Percentiles rank a stretch among this genome's conserved stretches.
These are phyloP conservation scores for Epistrophe grossulariae DNA, from an alignment of 2,888 invertebrate species.

Conservation along the genomic window DNA sequence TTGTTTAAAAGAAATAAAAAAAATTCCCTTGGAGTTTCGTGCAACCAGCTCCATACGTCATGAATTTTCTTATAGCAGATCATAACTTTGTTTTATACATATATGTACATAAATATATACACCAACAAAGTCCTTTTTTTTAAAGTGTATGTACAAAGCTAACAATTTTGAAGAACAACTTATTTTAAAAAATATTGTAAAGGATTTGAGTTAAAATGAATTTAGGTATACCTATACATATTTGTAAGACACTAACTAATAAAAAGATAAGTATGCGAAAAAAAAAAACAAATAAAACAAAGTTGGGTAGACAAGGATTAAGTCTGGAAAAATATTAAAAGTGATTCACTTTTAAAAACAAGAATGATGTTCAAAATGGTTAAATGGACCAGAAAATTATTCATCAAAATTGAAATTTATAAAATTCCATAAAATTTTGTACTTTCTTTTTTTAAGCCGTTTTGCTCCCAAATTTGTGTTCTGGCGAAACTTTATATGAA, in stretches of 20 bases:
- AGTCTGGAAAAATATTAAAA: background rate
- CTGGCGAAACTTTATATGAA: no score
- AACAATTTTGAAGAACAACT: background rate
- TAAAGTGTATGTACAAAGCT: background rate
- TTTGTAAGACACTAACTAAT: background rate
- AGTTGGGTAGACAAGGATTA: background rate
- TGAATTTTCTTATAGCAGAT: background rate
- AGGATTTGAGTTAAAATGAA: background rate
- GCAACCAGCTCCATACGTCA: background rate
- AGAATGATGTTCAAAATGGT: no score
- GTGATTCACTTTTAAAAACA: no score
- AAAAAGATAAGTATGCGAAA: no score
- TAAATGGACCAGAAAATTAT: no score
- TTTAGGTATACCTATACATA: background rate
- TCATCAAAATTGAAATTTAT: no score
- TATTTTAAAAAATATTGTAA: background rate
- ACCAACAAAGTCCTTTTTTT: background rate
- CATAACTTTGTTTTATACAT: slow-evolving; percentile 3
- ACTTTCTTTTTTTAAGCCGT: no score
- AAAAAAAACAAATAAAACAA: background rate
- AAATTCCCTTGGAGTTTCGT: background rate
- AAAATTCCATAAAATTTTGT: no score
- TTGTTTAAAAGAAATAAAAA: background rate
- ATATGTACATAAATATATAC: background rate
- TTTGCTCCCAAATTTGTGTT: no score